A percentile compares a stretch with the other conserved stretches of the same genome.
Conservation (phyloP, 2,797 vertebrate genomes). For the Bradypodion pumilum region DNA sequence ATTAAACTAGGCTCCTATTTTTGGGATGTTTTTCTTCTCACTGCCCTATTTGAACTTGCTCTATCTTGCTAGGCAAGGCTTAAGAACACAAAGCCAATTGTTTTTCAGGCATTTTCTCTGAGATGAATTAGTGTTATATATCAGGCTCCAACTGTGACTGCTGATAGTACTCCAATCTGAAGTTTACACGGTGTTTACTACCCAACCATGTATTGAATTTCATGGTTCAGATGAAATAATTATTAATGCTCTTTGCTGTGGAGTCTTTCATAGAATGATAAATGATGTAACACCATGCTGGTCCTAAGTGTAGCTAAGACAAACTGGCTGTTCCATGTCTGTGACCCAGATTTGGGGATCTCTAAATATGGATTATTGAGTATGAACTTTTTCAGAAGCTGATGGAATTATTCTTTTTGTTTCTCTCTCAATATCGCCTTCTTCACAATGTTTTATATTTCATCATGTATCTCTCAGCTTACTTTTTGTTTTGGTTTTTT, state of each 20-base stretch:
- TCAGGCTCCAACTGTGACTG: no score
- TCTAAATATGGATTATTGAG: background rate
- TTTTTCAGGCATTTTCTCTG: conserved; percentile 43
- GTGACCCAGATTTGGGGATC: background rate
- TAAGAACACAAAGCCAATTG: conserved; percentile 11
- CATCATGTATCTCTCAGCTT: background rate
- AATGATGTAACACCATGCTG: conserved; percentile 44
- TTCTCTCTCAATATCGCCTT: background rate
- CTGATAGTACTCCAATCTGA: conserved; percentile 48
- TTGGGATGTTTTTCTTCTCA: background rate
- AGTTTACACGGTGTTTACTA: conserved; percentile 55
- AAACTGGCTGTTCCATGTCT: conserved; percentile 4
- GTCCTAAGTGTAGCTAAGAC: background rate
- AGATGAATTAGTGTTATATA: background rate
- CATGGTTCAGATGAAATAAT: conserved; percentile 53
- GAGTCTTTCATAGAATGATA: conserved; percentile 45
- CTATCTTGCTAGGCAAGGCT: conserved; percentile 17
- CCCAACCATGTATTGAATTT: conserved; percentile 53
- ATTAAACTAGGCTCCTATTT: background rate
- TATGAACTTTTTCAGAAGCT: background rate
- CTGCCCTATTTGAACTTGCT: background rate
- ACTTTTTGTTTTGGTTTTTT: background rate
- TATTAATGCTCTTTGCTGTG: conserved; percentile 56
- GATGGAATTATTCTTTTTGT: background rate
- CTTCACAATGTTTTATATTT: background rate